Evolutionary conservation across 2,797 vertebrate species (phyloP).

Genomic region (Eupleurogrammus muticus): DNA sequence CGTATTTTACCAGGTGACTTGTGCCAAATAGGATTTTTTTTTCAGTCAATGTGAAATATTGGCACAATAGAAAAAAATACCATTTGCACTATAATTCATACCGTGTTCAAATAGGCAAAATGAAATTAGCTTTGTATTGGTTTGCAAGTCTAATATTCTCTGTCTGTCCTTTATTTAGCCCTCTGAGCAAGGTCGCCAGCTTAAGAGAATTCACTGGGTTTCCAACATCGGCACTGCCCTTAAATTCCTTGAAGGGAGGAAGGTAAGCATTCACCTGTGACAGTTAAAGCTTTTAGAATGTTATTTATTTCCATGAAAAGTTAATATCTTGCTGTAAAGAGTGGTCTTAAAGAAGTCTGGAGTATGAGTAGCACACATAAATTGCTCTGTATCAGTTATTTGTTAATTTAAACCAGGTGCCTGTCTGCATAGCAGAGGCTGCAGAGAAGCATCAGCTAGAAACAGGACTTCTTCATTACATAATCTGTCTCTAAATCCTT

Average conservation of each 20-base stretch:
- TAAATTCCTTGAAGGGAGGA: slow-evolving; percentile 95
- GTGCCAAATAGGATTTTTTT: not conserved
- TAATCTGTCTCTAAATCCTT: slow-evolving; percentile 64
- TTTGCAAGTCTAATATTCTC: not conserved
- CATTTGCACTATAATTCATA: not conserved
- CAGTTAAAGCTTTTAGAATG: not conserved
- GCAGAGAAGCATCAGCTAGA: slow-evolving; percentile 45
- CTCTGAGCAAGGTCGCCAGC: slow-evolving; percentile 92
- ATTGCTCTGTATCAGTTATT: slow-evolving; percentile 11
- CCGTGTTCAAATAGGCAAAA: slow-evolving; percentile 7
- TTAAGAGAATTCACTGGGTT: slow-evolving; percentile 97
- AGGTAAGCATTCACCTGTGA: slow-evolving; percentile 81
- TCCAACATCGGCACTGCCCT: slow-evolving; percentile 97
- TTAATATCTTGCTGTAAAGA: not conserved
- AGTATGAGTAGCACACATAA: slow-evolving; percentile 5
- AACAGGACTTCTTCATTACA: slow-evolving; percentile 58
- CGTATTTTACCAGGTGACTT: slow-evolving; percentile 2
- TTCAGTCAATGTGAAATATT: not conserved
- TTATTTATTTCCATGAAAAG: not conserved
- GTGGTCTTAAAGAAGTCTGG: not conserved
- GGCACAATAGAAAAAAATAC: not conserved
- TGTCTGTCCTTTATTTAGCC: slow-evolving; percentile 81
- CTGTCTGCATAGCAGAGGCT: slow-evolving; percentile 16
- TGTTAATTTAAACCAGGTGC: slow-evolving; percentile 20
- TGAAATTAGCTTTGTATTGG: slow-evolving; percentile 6